A percentile compares a stretch with the other conserved stretches of the same genome.
phyloP scores from a whole-genome alignment of 2,113 vertebrate genomes.

The Crotalus helleri region DNA sequence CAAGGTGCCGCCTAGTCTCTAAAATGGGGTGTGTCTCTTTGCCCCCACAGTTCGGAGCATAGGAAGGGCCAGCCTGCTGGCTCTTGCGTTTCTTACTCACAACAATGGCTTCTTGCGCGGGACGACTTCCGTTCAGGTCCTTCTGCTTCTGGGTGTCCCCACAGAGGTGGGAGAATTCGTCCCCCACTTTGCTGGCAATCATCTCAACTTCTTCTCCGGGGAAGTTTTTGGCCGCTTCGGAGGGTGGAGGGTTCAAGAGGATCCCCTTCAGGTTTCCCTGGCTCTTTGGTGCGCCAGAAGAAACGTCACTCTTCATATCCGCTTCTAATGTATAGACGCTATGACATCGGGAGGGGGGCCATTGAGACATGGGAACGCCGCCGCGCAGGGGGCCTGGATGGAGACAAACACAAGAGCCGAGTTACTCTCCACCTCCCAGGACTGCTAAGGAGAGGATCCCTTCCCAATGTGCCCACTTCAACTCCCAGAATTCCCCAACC shows the following conservation, averaged over 20 bases:
- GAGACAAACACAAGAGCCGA: conserved; percentile 36
- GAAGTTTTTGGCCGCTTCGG: conserved; percentile 87
- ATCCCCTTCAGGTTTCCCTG: conserved; percentile 94
- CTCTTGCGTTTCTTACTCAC: conserved; percentile 93
- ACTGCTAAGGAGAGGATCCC: background rate
- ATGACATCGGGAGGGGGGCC: conserved; percentile 72
- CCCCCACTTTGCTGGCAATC: conserved; percentile 89
- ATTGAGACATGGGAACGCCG: conserved; percentile 75
- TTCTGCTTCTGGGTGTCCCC: conserved; percentile 78
- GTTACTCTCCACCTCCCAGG: background rate
- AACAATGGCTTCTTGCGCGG: conserved; percentile 83
- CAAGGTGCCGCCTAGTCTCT: conserved; percentile 77
- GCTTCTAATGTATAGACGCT: conserved; percentile 71
- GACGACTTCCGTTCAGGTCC: conserved; percentile 75
- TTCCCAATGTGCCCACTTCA: background rate
- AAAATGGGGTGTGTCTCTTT: conserved; percentile 79
- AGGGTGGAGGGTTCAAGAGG: conserved; percentile 86
- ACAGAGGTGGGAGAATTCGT: conserved; percentile 89
- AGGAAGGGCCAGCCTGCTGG: conserved; percentile 96
- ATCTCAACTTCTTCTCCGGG: conserved; percentile 86
- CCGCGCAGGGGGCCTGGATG: conserved; percentile 68
- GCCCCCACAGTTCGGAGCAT: conserved; percentile 77
- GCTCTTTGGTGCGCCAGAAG: conserved; percentile 88
- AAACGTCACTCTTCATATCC: conserved; percentile 98
- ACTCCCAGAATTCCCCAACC: background rate